Evolutionary conservation across 2,888 invertebrate genomes (phyloP).

Genomic region (Caenorhabditis sp.): DNA sequence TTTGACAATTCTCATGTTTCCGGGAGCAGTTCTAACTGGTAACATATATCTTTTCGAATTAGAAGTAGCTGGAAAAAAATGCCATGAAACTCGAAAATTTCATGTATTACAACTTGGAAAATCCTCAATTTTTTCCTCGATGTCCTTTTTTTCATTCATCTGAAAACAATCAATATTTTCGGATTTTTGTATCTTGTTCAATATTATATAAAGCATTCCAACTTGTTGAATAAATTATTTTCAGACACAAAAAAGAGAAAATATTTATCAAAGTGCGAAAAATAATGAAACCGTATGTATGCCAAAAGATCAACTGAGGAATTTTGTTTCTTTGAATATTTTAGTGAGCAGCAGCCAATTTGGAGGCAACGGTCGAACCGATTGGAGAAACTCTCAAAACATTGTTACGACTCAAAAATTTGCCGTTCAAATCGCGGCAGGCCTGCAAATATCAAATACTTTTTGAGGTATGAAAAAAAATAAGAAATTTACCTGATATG

Average conservation of each 20-base stretch:
- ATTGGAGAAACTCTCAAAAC: slow-evolving; percentile 5
- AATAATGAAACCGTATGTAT: neutral
- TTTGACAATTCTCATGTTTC: neutral
- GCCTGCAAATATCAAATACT: slow-evolving; percentile 8
- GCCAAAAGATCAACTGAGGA: neutral
- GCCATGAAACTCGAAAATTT: too few species aligned
- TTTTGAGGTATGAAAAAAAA: neutral
- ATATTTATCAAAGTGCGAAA: neutral
- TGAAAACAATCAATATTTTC: neutral
- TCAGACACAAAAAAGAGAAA: neutral
- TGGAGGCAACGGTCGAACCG: neutral
- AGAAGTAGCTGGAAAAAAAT: neutral
- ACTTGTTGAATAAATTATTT: neutral
- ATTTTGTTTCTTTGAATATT: neutral
- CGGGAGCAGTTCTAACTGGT: neutral
- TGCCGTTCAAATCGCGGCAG: slow-evolving; percentile 22
- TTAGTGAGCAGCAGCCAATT: neutral
- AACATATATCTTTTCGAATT: neutral
- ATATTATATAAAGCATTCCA: neutral
- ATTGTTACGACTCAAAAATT: slow-evolving; percentile 28
- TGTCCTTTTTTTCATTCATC: too few species aligned
- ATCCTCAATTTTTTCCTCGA: too few species aligned
- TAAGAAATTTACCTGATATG: slow-evolving; percentile 22
- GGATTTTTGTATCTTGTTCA: neutral
- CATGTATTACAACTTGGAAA: too few species aligned